These are phyloP conservation scores for Serranus cabrilla DNA, from an alignment of 2,797 vertebrate species.

Conservation along the genomic window DNA sequence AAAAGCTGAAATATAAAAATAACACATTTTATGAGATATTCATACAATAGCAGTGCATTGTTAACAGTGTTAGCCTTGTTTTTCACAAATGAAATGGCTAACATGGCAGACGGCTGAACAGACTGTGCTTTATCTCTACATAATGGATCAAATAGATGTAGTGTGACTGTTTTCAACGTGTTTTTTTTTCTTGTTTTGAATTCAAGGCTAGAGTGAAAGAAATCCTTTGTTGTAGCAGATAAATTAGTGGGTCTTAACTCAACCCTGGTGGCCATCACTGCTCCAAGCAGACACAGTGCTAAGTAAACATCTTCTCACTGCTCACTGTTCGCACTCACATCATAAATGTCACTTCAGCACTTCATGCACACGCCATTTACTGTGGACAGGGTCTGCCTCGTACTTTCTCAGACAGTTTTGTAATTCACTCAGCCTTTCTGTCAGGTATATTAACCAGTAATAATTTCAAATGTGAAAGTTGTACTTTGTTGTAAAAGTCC, in stretches of 20 bases:
- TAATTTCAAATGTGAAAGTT: slow-evolving; percentile 20
- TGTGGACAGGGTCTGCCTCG: slow-evolving; percentile 22
- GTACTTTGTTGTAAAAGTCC: not conserved
- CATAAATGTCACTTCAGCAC: slow-evolving; percentile 83
- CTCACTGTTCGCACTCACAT: slow-evolving; percentile 80
- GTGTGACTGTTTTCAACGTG: slow-evolving; percentile 51
- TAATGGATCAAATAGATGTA: slow-evolving; percentile 53
- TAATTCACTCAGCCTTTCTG: slow-evolving; percentile 14
- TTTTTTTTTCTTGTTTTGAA: slow-evolving; percentile 28
- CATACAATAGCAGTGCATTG: slow-evolving; percentile 34
- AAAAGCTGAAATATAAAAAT: slow-evolving; percentile 47
- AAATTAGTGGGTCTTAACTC: slow-evolving; percentile 61
- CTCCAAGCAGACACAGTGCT: slow-evolving; percentile 50
- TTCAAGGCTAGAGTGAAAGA: slow-evolving; percentile 57
- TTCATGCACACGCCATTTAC: slow-evolving; percentile 61
- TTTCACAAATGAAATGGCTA: slow-evolving; percentile 54
- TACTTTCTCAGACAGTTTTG: slow-evolving; percentile 48
- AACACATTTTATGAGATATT: slow-evolving; percentile 47
- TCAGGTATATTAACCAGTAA: not conserved
- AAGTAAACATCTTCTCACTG: slow-evolving; percentile 76
- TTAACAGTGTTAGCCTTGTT: slow-evolving; percentile 41
- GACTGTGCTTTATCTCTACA: slow-evolving; percentile 52
- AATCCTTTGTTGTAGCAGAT: slow-evolving; percentile 68
- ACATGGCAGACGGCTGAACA: slow-evolving; percentile 46
- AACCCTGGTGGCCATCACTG: slow-evolving; percentile 62